Percentiles rank a stretch among this genome's conserved stretches.
phyloP scores from a whole-genome alignment of 2,797 vertebrate species.

The Xerus rutilus region DNA sequence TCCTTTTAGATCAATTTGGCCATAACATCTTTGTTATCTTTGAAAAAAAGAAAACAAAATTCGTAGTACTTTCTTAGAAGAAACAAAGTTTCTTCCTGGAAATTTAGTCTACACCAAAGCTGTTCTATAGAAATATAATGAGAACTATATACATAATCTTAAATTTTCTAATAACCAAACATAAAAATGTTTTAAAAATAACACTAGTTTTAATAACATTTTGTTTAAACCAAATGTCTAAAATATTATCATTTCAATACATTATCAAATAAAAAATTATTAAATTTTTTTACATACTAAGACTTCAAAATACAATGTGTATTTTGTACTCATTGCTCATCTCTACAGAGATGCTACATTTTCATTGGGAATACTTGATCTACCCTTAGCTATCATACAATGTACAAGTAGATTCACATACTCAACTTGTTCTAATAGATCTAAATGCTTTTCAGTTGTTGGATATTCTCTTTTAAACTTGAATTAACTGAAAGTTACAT shows the following conservation, averaged over 20 bases:
- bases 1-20: conserved; percentile 32
- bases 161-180: conserved; percentile 43
- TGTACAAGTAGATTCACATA: not conserved
- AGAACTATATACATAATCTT: not conserved
- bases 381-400: conserved; percentile 42
- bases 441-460: not conserved
- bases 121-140: not conserved
- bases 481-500: conserved; percentile 31
- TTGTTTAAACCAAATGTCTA: conserved; percentile 14
- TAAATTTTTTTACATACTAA: not conserved
- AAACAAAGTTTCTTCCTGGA: conserved; percentile 8
- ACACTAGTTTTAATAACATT: conserved; percentile 41
- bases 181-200: conserved; percentile 7
- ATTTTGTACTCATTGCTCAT: not conserved
- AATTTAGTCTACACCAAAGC: not conserved
- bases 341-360: conserved; percentile 9
- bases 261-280: not conserved
- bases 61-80: not conserved
- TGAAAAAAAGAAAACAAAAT: conserved; percentile 19
- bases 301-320: not conserved
- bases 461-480: not conserved
- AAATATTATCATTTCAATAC: conserved; percentile 19
- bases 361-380: not conserved
- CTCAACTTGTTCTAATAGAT: not conserved
- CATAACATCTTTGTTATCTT: not conserved